These are phyloP conservation scores for Sminthurinus aureus DNA, from an alignment of 2,888 invertebrate genomes.

Conservation along the genomic window DNA sequence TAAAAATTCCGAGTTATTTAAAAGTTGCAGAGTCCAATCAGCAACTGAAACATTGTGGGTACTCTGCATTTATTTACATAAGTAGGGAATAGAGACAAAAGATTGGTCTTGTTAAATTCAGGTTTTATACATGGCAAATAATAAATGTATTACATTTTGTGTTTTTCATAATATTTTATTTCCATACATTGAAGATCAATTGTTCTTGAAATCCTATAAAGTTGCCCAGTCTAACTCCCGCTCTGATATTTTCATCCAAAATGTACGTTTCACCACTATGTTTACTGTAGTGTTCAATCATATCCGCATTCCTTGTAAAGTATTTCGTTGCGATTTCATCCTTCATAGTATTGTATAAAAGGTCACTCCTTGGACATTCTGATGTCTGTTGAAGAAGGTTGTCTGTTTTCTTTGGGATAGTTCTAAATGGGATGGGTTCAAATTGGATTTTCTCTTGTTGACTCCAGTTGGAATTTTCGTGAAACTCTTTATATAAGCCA, in stretches of 20 bases:
- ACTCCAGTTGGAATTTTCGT: conserved; percentile 1
- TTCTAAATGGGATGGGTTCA: conserved; percentile 27
- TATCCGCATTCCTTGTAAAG: neutral
- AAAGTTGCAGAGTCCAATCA: neutral
- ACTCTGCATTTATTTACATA: neutral
- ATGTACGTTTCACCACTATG: neutral
- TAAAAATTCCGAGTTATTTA: neutral
- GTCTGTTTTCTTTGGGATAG: conserved; percentile 3
- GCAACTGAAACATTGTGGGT: neutral
- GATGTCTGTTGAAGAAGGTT: neutral
- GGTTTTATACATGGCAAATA: neutral
- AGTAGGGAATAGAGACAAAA: neutral
- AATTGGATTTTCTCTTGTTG: neutral
- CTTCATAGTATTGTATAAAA: neutral
- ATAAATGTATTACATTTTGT: too few relatives aligned
- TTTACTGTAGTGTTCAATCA: neutral
- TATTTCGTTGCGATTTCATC: neutral
- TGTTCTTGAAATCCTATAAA: neutral
- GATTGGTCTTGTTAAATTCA: neutral
- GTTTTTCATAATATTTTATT: too few relatives aligned
- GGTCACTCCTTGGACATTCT: neutral
- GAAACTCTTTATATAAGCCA: conserved; percentile 14
- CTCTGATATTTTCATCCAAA: neutral
- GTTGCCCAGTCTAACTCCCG: neutral
- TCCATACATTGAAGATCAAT: neutral